These are phyloP conservation scores for Spialia ferax DNA, from an alignment of 2,888 invertebrate species.

Conservation along the genomic window DNA sequence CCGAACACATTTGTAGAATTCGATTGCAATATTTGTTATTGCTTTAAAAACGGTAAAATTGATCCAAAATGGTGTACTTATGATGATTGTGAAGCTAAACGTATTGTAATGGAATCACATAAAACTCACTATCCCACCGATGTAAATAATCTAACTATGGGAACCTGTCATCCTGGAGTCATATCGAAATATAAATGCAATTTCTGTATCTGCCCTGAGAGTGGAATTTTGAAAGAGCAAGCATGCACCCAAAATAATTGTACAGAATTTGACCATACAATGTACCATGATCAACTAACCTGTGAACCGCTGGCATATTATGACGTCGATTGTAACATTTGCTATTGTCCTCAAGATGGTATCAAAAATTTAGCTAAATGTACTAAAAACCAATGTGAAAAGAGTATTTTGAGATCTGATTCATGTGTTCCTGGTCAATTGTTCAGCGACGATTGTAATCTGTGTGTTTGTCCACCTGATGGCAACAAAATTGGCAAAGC, in stretches of 20 bases:
- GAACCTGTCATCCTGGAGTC: conserved; percentile 66
- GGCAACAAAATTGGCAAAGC: conserved; percentile 66
- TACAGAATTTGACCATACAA: conserved; percentile 45
- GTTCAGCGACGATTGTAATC: conserved; percentile 76
- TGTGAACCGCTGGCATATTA: conserved; percentile 75
- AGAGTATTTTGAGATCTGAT: conserved; percentile 63
- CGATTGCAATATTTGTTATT: conserved; percentile 79
- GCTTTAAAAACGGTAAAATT: conserved; percentile 68
- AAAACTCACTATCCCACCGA: conserved; percentile 43
- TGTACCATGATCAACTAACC: conserved; percentile 52
- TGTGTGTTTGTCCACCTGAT: conserved; percentile 76
- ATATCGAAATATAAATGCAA: conserved; percentile 72
- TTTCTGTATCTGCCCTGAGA: conserved; percentile 75
- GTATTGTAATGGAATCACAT: conserved; percentile 55
- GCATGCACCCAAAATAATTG: conserved; percentile 72
- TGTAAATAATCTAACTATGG: conserved; percentile 43
- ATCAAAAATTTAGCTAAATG: conserved; percentile 76
- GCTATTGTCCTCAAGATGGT: conserved; percentile 71
- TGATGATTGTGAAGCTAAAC: conserved; percentile 72
- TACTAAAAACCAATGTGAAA: conserved; percentile 74
- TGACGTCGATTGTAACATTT: conserved; percentile 76
- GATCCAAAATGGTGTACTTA: conserved; percentile 78
- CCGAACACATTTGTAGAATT: conserved; percentile 73
- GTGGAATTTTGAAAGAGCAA: conserved; percentile 59
- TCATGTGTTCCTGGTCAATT: conserved; percentile 67